These are phyloP conservation scores for Microcebus griseorufus DNA, from an alignment of 2,113 vertebrate species.

Conservation along the genomic window DNA sequence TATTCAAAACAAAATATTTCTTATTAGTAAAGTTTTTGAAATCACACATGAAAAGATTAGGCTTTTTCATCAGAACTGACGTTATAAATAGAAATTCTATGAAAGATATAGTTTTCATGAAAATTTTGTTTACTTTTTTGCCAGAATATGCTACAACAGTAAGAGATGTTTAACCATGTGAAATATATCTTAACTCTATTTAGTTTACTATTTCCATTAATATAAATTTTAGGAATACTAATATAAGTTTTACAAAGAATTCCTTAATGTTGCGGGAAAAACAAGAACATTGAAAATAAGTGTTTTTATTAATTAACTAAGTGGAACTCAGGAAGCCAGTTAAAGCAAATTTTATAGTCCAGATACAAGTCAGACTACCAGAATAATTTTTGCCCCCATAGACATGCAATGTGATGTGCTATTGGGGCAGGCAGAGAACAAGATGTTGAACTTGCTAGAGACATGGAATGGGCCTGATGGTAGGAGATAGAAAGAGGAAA, in stretches of 20 bases:
- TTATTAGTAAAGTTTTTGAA: conserved; percentile 38
- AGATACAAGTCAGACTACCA: neutral
- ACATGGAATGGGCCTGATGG: neutral
- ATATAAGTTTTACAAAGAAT: conserved; percentile 37
- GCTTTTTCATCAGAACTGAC: neutral
- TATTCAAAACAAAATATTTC: conserved; percentile 25
- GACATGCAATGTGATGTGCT: neutral
- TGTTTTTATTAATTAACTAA: neutral
- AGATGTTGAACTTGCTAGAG: neutral
- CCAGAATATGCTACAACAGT: neutral
- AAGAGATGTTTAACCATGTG: neutral
- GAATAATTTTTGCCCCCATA: neutral
- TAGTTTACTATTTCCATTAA: neutral
- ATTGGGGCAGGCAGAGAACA: neutral
- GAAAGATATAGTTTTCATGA: neutral
- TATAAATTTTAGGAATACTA: conserved; percentile 19
- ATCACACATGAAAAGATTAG: conserved; percentile 32
- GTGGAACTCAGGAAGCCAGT: neutral
- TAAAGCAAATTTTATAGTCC: neutral
- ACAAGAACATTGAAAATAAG: conserved; percentile 22
- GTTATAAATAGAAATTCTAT: conserved; percentile 54
- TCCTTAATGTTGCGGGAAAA: neutral
- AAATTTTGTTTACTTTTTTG: neutral
- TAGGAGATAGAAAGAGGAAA: neutral
- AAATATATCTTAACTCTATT: conserved; percentile 1